These are phyloP conservation scores for Epiblema foenella DNA, from an alignment of 2,888 invertebrate species.

Conservation along the genomic window DNA sequence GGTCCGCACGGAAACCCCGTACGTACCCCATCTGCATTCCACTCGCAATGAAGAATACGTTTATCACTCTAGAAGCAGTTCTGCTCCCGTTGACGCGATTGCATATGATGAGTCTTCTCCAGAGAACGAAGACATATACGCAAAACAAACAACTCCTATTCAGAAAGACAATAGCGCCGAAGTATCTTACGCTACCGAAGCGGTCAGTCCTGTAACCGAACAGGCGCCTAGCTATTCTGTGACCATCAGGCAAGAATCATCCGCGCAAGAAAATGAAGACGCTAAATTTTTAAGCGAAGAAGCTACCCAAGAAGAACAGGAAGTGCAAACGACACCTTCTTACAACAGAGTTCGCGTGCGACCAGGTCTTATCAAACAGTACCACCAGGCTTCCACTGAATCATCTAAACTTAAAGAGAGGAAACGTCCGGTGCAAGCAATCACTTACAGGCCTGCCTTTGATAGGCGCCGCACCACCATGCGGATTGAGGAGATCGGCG, in stretches of 20 bases:
- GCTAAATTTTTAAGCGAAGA: constrained; percentile 56
- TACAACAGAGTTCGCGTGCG: constrained; percentile 76
- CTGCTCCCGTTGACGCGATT: constrained; percentile 60
- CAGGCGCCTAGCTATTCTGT: constrained; percentile 58
- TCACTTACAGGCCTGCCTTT: constrained; percentile 79
- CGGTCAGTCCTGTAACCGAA: constrained; percentile 58
- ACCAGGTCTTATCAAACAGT: constrained; percentile 73
- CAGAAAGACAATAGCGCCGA: constrained; percentile 57
- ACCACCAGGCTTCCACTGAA: constrained; percentile 73
- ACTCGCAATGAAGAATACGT: constrained; percentile 60
- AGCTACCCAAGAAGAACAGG: constrained; percentile 61
- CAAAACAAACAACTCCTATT: constrained; percentile 60
- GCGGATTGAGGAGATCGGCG: constrained; percentile 82
- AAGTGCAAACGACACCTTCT: constrained; percentile 76
- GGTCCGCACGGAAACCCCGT: constrained; percentile 62
- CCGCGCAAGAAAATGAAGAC: constrained; percentile 52
- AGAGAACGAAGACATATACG: constrained; percentile 61
- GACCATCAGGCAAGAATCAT: constrained; percentile 59
- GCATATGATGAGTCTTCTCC: constrained; percentile 60
- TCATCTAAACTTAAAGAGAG: constrained; percentile 67
- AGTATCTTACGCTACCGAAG: constrained; percentile 59
- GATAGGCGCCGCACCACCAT: constrained; percentile 79
- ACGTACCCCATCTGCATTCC: constrained; percentile 59
- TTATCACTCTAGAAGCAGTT: constrained; percentile 62
- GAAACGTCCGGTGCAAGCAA: constrained; percentile 64